Base-by-base conservation (phyloP, 2,888 invertebrate species). In the Tachina fera region DNA sequence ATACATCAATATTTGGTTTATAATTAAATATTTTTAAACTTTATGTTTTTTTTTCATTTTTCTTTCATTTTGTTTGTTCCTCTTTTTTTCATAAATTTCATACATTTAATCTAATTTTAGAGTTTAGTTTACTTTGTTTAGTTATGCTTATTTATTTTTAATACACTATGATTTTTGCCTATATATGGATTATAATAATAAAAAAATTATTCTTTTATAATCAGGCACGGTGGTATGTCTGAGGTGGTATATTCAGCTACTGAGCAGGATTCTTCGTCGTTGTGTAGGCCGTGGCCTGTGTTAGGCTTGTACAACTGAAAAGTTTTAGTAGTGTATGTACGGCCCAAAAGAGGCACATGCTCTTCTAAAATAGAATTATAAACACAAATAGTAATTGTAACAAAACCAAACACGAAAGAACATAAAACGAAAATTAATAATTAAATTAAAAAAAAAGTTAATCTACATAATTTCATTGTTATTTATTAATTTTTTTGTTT, bases 291-390 rank as follows among this genome's bases (percentile, higher is more conserved):
- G 77, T 63, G 76, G 76, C 79, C 79, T 43, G 79, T 77, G 72
- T 80, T 83, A 67, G 88, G 87, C 87, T 86, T 81, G 68, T 84
- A 86, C 87, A 88, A 88, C 84, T 83, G 87, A 83, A 88, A 84
- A 71, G 88, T 87, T 87, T 89, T 89, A 88, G 89, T 88, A 88
- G 89, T 89, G 89, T 91, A 92, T 88, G 92, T 91, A 90, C 92
- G 93, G 90, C 92, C 92, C 92, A 93, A 93, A 92, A 94, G 92
- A 90, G 93, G 93, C 89, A 92, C 93, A 93, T 94, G 93, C 93
- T 94, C 93, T 91, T 93, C 93, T 93, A 93, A 91, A 93, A 91
- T 89, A 87, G 87, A 89, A 89, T 89, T 89, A 89, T 87, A 88
- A 88, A 89, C 88, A 87, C 88, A 89, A 89, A 87, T 88, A 88